A percentile compares a stretch with the other conserved stretches of the same genome.
Conservation (phyloP, 2,888 invertebrate genomes). For the Idaea straminata region DNA sequence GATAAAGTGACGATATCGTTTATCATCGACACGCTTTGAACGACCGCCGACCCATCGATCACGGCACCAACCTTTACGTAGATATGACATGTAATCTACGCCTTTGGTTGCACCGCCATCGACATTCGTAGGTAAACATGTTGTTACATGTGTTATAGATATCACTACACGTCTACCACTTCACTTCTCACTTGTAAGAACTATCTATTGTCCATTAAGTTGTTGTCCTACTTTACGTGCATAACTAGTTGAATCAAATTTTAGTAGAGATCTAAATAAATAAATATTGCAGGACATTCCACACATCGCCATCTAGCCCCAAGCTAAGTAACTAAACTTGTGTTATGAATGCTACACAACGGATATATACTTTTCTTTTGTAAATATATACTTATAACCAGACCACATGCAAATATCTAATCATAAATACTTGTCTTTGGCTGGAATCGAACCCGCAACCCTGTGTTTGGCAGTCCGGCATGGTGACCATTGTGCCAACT, state of each 20-base stretch:
- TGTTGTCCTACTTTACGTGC: slow-evolving; percentile 47
- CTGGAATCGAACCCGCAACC: too few relatives aligned
- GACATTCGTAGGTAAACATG: slow-evolving; percentile 63
- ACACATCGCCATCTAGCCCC: too few relatives aligned
- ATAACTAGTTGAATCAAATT: neutral
- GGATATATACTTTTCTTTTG: too few relatives aligned
- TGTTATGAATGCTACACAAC: too few relatives aligned
- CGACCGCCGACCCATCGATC: slow-evolving; percentile 75
- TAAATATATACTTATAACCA: too few relatives aligned
- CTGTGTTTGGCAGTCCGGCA: too few relatives aligned
- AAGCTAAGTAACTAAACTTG: too few relatives aligned
- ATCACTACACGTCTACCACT: slow-evolving; percentile 68
- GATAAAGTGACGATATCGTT: slow-evolving; percentile 58
- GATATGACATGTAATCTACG: slow-evolving; percentile 51
- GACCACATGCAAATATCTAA: too few relatives aligned
- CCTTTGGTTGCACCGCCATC: slow-evolving; percentile 72
- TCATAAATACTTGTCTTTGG: too few relatives aligned
- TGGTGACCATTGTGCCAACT: too few relatives aligned
- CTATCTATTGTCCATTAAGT: slow-evolving; percentile 65
- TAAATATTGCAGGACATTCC: too few relatives aligned
- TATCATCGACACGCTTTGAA: slow-evolving; percentile 74
- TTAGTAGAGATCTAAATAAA: too few relatives aligned
- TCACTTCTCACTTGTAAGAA: slow-evolving; percentile 54
- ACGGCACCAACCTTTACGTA: slow-evolving; percentile 50
- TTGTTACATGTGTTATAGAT: slow-evolving; percentile 71